A percentile compares a stretch with the other conserved stretches of the same genome.
These are phyloP conservation scores for Oikopleura vanhoeffeni DNA, from an alignment of 23 tunicate species.

Conservation along the genomic window DNA sequence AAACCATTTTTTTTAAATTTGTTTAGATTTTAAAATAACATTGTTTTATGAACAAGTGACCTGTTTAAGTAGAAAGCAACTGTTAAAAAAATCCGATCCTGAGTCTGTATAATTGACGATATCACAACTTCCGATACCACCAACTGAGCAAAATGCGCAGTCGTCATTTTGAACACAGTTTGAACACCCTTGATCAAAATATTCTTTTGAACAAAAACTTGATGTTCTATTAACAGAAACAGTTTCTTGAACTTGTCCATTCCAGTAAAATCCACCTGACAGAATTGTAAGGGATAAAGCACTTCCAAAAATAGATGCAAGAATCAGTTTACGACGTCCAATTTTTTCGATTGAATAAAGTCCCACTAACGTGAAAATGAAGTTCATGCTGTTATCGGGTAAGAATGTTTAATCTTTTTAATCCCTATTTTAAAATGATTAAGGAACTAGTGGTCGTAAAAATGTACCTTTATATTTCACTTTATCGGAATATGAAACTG, in stretches of 20 bases:
- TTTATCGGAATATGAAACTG: too few species aligned
- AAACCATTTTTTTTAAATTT: too few species aligned
- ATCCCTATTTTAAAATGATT: too few species aligned
- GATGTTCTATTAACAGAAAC: background rate
- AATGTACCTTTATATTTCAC: too few species aligned
- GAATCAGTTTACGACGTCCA: slow-evolving; percentile 45
- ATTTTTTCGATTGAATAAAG: slow-evolving; percentile 56
- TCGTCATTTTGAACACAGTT: background rate
- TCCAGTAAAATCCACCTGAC: background rate
- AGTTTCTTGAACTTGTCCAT: background rate
- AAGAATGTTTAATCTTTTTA: too few species aligned
- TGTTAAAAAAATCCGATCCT: too few species aligned
- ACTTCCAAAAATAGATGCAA: slow-evolving; percentile 47
- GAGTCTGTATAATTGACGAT: background rate
- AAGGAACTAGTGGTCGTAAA: too few species aligned
- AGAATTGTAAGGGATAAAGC: background rate
- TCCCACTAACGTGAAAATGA: slow-evolving; percentile 44
- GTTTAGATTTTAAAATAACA: too few species aligned
- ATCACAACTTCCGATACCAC: background rate
- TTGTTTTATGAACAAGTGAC: too few species aligned
- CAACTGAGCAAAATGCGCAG: background rate
- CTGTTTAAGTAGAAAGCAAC: too few species aligned
- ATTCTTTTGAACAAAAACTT: background rate
- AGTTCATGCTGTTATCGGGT: too few species aligned
- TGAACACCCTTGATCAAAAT: background rate